Conservation (phyloP, 2,888 invertebrate species). For the Hesperia comma region DNA sequence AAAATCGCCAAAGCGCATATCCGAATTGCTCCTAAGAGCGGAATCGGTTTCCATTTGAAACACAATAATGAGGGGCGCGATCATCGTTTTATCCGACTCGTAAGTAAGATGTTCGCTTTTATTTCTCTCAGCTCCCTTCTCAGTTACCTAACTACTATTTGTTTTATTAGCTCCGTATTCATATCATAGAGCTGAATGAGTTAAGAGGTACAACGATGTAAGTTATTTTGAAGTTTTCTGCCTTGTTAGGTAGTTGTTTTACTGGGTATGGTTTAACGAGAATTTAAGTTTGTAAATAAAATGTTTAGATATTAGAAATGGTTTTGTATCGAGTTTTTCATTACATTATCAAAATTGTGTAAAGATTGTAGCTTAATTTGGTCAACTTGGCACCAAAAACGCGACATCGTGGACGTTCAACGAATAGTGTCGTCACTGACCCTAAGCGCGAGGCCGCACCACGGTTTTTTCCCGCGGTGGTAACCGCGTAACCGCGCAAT, state of each 20-base stretch:
- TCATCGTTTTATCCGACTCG: conserved; percentile 30
- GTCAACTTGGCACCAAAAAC: too few species aligned
- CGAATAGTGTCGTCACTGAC: too few species aligned
- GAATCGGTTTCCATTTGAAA: conserved; percentile 43
- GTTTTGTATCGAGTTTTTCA: too few species aligned
- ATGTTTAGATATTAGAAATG: too few species aligned
- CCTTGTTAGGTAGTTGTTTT: not conserved
- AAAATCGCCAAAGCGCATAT: not conserved
- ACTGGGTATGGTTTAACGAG: not conserved
- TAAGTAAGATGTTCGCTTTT: conserved; percentile 36
- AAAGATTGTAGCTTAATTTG: too few species aligned
- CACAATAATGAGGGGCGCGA: conserved; percentile 38
- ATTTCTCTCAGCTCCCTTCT: conserved; percentile 24
- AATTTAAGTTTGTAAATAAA: too few species aligned
- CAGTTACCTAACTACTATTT: conserved; percentile 21
- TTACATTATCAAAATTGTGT: too few species aligned
- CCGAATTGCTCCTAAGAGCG: conserved; percentile 5
- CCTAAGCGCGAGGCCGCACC: too few species aligned
- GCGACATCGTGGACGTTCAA: too few species aligned
- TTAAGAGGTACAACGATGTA: conserved; percentile 15
- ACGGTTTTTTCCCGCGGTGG: too few species aligned
- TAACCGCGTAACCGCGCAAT: too few species aligned
- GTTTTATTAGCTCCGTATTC: conserved; percentile 34
- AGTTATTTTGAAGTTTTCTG: conserved; percentile 13
- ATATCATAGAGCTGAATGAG: conserved; percentile 33